phyloP scores from a whole-genome alignment of 2,888 invertebrate genomes.

The Tupiocoris notatus region DNA sequence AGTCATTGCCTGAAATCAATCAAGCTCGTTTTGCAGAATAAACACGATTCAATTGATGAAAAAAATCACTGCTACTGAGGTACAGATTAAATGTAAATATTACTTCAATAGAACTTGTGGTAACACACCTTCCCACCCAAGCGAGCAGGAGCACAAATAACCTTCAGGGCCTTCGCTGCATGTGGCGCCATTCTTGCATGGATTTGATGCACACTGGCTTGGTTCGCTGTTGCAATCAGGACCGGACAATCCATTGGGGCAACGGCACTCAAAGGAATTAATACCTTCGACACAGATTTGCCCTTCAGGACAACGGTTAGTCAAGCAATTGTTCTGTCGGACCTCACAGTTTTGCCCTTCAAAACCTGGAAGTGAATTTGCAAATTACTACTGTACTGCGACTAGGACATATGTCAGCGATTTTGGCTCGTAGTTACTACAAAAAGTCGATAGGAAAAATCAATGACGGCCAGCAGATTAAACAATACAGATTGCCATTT shows the following conservation, averaged over 20 bases:
- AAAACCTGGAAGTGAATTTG: slow-evolving; percentile 56
- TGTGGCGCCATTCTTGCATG: slow-evolving; percentile 71
- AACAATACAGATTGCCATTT: background rate
- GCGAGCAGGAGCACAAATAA: slow-evolving; percentile 70
- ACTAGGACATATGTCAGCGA: background rate
- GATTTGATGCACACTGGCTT: slow-evolving; percentile 53
- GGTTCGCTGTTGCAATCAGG: slow-evolving; percentile 57
- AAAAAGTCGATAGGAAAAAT: background rate
- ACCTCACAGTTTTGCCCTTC: slow-evolving; percentile 65
- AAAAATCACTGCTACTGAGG: background rate
- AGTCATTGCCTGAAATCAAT: slow-evolving; percentile 42
- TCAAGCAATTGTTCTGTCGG: slow-evolving; percentile 66
- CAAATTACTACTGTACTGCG: background rate
- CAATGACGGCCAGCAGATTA: background rate
- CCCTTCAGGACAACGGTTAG: slow-evolving; percentile 57
- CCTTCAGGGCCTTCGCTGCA: slow-evolving; percentile 64
- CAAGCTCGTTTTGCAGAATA: too few species aligned
- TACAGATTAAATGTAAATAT: too few species aligned
- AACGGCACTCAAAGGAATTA: slow-evolving; percentile 62
- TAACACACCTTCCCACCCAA: slow-evolving; percentile 68
- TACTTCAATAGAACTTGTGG: too few species aligned
- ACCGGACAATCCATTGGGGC: slow-evolving; percentile 62
- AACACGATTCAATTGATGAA: background rate
- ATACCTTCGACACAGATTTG: slow-evolving; percentile 61
- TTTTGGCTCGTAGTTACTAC: background rate